Percentiles rank a stretch among this genome's conserved stretches.
Conservation (phyloP, 2,888 invertebrate species). For the Biston betularia region DNA sequence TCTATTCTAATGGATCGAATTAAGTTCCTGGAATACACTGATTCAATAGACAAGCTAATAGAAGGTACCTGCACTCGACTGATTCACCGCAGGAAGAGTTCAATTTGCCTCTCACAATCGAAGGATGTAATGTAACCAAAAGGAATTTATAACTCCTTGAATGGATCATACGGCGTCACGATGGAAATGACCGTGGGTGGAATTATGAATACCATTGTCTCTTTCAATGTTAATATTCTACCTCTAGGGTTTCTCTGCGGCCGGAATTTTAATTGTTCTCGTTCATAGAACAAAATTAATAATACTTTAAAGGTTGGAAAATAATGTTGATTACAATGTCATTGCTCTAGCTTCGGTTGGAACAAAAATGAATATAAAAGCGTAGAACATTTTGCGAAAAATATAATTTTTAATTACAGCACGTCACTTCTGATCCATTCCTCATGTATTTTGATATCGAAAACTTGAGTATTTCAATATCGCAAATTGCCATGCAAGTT, state of each 20-base stretch:
- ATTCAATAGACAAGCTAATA: neutral
- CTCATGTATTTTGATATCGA: too few species aligned
- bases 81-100: slow-evolving; percentile 67
- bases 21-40: too few species aligned
- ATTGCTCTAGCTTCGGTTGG: neutral
- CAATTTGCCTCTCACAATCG: slow-evolving; percentile 75
- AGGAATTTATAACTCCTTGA: slow-evolving; percentile 69
- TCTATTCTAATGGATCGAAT: too few species aligned
- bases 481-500: too few species aligned
- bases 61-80: slow-evolving; percentile 18
- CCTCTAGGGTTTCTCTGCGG: slow-evolving; percentile 53
- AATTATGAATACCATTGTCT: slow-evolving; percentile 73
- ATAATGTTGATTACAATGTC: slow-evolving; percentile 1
- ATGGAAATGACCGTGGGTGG: slow-evolving; percentile 71
- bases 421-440: too few species aligned
- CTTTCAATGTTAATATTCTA: slow-evolving; percentile 65
- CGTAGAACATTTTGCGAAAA: neutral
- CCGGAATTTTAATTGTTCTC: slow-evolving; percentile 53
- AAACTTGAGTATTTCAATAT: too few species aligned
- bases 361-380: neutral
- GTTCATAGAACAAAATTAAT: slow-evolving; percentile 14
- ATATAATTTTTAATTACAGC: too few species aligned
- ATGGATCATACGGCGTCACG: slow-evolving; percentile 37
- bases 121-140: slow-evolving; percentile 70
- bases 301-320: neutral